A percentile compares a stretch with the other conserved stretches of the same genome.
Conservation (phyloP, 35 echinoderm and acorn worm genomes). For the Amphiura filiformis region DNA sequence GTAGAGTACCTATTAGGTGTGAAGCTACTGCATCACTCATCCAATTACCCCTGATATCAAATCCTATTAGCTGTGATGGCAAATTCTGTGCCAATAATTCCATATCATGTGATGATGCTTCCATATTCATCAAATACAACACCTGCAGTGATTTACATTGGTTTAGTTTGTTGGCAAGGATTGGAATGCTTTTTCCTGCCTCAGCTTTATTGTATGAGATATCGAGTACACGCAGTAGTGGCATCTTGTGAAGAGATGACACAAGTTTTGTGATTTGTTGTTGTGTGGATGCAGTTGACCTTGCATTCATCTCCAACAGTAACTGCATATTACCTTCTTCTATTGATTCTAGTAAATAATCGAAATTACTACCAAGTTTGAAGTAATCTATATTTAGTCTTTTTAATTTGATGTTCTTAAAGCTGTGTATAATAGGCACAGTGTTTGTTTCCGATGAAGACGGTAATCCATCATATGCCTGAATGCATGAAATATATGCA, state of each 20-base stretch:
- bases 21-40: not conserved
- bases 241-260: not conserved
- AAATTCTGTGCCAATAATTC: not conserved
- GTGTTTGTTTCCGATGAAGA: not conserved
- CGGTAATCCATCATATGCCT: not conserved
- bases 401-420: not conserved
- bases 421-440: not conserved
- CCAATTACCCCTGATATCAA: not conserved
- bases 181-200: not conserved
- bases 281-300: not conserved
- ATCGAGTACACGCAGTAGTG: not conserved
- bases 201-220: not conserved
- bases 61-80: not conserved
- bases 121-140: not conserved
- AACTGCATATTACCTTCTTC: not conserved
- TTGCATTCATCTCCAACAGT: not conserved
- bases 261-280: not conserved
- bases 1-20: not conserved
- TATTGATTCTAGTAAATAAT: not conserved
- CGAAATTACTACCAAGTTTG: not conserved
- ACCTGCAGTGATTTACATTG: not conserved
- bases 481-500: not conserved
- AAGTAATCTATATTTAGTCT: not conserved
- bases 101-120: not conserved
- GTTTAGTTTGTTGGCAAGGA: not conserved